A percentile compares a stretch with the other conserved stretches of the same genome.
phyloP scores from a whole-genome alignment of 2,888 invertebrate genomes.

The Drosophila falleni region DNA sequence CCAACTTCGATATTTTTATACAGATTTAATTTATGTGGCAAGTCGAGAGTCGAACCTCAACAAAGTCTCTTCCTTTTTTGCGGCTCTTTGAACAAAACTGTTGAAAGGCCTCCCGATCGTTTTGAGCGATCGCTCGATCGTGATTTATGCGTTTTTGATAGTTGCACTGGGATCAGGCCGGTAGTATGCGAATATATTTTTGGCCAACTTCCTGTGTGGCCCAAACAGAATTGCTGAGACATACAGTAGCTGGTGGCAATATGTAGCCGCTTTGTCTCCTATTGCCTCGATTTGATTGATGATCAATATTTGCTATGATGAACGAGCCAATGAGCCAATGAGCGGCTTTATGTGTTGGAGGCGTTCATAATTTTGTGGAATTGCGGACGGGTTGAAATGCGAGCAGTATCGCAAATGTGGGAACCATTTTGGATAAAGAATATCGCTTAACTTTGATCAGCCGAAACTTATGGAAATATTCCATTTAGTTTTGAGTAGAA shows the following conservation, averaged over 20 bases:
- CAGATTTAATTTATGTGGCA: constrained; percentile 78
- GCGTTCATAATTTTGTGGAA: constrained; percentile 57
- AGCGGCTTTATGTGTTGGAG: constrained; percentile 25
- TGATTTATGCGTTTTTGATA: constrained; percentile 83
- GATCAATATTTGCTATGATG: constrained; percentile 48
- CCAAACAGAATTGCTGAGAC: constrained; percentile 32
- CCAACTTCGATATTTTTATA: constrained; percentile 81
- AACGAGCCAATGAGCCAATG: constrained; percentile 43
- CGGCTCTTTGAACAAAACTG: constrained; percentile 70
- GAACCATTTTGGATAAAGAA: constrained; percentile 29
- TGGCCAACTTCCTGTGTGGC: constrained; percentile 73
- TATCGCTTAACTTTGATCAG: constrained; percentile 3
- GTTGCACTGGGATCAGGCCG: constrained; percentile 39
- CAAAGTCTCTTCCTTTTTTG: constrained; percentile 33
- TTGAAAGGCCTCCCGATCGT: constrained; percentile 68
- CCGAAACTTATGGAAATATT: not conserved
- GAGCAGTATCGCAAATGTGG: constrained; percentile 41
- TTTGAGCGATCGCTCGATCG: constrained; percentile 29
- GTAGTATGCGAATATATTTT: constrained; percentile 66
- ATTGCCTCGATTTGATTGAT: constrained; percentile 68
- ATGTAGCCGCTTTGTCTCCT: constrained; percentile 56
- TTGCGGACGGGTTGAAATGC: constrained; percentile 51
- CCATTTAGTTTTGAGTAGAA: not conserved
- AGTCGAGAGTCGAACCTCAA: constrained; percentile 37
- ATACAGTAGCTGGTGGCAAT: constrained; percentile 66